Base-by-base conservation (phyloP, 2,113 vertebrate genomes). In the Cebus imitator region DNA sequence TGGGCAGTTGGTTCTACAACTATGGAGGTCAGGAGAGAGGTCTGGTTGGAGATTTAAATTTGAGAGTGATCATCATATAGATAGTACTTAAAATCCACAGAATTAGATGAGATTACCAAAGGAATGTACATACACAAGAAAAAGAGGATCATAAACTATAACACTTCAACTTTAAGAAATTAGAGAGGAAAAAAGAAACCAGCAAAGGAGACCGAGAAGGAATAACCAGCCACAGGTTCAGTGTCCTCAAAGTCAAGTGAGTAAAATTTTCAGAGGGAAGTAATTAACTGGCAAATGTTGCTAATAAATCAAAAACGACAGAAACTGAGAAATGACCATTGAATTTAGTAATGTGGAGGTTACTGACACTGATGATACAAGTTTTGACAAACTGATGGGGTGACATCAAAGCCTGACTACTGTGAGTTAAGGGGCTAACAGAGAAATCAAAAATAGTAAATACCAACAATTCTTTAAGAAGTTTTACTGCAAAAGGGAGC, bases 281-380 rank as follows among this genome's bases (percentile, higher is more conserved):
- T 87, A 52, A 93, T 75, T 48, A 75, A 87, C 27, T 80, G 68
- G 58, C 48, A 97, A 95, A 95, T 87, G 35, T 27, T 91, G 32
- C 40, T 95, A 68, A 11, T 78, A 94, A 86, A 12, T 80, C n/a
- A 50, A 96, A 83, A 90, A 81, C 88, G 12, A 87, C 32, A 78
- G 87, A 96, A 88, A 79, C 4, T 79, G 61, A 83, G 32, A 93
- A 93, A 90, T 25, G 8, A 84, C 21, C 25, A 88, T 1, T 84
- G 58, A 66, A 92, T 87, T 97, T 85, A 91, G 45, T 25, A 75
- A 87, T 30, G 20, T 61, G 40, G n/a, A 96, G 16, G n/a, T 58
- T 90, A 96, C 6, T 70, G 50, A 94, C 16, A 73, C 8, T 90
- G 73, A 50, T 43, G 20, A 55, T 50, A 52, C 1, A 66, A 87